phyloP scores from a whole-genome alignment of 37 sponge, comb jelly and placozoan genomes.

The Diacarnus erythraeanus region DNA sequence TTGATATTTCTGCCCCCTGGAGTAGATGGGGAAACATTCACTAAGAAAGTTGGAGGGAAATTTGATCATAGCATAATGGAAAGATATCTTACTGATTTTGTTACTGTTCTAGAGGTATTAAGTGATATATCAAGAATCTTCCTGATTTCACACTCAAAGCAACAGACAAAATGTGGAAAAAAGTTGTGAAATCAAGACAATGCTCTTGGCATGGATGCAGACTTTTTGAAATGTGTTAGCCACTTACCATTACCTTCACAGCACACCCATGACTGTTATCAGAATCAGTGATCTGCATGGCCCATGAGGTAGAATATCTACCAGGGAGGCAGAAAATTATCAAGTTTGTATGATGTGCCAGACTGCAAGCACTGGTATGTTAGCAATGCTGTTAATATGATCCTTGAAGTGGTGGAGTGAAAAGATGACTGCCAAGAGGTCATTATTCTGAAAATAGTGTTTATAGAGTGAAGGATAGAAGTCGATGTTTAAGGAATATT shows the following conservation, averaged over 20 bases:
- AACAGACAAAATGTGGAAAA: too few relatives aligned
- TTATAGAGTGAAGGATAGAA: too few relatives aligned
- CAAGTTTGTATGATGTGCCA: background rate
- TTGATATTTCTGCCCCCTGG: slow-evolving; percentile 27
- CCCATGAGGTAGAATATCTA: slow-evolving; percentile 27
- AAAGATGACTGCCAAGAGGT: background rate
- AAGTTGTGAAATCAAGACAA: background rate
- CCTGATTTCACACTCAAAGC: slow-evolving; percentile 7
- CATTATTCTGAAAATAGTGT: too few relatives aligned
- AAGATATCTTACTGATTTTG: slow-evolving; percentile 18
- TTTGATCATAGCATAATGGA: background rate
- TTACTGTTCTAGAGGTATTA: slow-evolving; percentile 30
- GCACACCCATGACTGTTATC: slow-evolving; percentile 6
- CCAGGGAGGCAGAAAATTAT: background rate
- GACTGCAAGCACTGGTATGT: slow-evolving; percentile 41
- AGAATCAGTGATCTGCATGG: slow-evolving; percentile 36
- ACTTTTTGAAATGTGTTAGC: slow-evolving; percentile 27
- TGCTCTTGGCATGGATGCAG: slow-evolving; percentile 6
- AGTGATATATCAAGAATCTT: slow-evolving; percentile 3
- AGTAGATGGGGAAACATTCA: too few relatives aligned
- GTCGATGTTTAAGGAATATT: too few relatives aligned
- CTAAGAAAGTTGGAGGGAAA: background rate
- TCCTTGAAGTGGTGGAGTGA: background rate
- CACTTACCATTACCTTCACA: slow-evolving; percentile 36
- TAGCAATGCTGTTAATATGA: background rate